Conservation (phyloP, 2,113 vertebrate genomes). For the Athene noctua region DNA sequence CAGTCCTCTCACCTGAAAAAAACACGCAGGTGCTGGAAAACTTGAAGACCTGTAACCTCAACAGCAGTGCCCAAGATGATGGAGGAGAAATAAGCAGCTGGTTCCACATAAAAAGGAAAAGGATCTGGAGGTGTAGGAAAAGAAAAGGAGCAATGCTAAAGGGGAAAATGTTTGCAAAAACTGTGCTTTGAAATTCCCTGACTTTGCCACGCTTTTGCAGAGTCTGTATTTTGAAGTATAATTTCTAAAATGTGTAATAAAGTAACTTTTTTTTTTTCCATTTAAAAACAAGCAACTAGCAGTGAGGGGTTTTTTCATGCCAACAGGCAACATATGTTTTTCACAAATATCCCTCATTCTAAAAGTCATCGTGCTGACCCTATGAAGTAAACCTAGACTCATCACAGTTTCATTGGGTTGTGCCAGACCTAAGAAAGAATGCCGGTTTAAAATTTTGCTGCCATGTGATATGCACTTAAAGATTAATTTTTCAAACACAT, state of each 20-base stretch:
- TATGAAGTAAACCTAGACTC: not conserved
- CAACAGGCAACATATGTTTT: not conserved
- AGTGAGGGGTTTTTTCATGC: not conserved
- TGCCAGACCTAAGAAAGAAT: not conserved
- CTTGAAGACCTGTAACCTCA: not conserved
- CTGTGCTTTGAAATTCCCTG: not conserved
- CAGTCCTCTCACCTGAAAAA: not conserved
- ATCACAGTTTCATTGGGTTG: not conserved
- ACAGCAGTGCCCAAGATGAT: not conserved
- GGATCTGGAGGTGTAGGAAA: not conserved
- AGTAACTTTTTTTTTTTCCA: not conserved
- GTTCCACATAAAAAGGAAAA: not conserved
- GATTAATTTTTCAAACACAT: not conserved
- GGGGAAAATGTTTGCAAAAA: not conserved
- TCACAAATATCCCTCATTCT: not conserved
- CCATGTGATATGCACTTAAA: not conserved
- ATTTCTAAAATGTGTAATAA: not conserved
- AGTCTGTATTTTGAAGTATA: not conserved
- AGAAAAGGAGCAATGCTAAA: not conserved
- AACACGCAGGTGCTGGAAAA: not conserved
- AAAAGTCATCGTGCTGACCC: not conserved
- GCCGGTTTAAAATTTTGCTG: not conserved
- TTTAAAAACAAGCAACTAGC: not conserved
- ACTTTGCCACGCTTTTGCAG: not conserved
- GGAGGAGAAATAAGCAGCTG: not conserved